Percentiles rank a stretch among this genome's conserved stretches.
phyloP scores from a whole-genome alignment of 1,140 invertebrate genomes.

The Pseudoatta argentina region DNA sequence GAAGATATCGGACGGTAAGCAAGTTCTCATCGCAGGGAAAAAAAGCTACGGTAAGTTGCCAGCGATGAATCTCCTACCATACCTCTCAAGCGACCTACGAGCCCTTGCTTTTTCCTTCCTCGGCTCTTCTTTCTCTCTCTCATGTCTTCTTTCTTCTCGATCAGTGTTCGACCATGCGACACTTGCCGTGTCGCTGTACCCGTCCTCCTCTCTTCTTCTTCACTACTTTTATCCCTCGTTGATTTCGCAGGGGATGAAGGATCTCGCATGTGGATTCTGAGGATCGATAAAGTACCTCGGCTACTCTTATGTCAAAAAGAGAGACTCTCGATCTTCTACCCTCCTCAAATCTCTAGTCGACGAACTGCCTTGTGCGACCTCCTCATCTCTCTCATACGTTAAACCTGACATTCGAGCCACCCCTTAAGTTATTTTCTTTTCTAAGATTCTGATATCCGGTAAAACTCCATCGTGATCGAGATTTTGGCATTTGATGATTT shows the following conservation, averaged over 20 bases:
- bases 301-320: conserved; percentile 37
- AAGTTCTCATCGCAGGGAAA: conserved; percentile 51
- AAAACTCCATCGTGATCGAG: background rate
- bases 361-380: background rate
- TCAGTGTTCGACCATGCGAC: conserved; percentile 23
- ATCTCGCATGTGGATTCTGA: conserved; percentile 54
- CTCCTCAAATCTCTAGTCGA: conserved; percentile 29
- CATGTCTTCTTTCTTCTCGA: conserved; percentile 9
- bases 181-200: conserved; percentile 29
- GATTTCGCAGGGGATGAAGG: conserved; percentile 34
- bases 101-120: background rate
- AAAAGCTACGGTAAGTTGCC: conserved; percentile 63
- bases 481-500: conserved; percentile 27
- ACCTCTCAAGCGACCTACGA: conserved; percentile 20
- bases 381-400: conserved; percentile 27
- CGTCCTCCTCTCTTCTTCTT: conserved; percentile 16
- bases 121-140: background rate
- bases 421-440: conserved; percentile 15
- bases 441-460: background rate
- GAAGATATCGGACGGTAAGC: conserved; percentile 62
- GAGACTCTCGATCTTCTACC: conserved; percentile 35
- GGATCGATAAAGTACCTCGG: conserved; percentile 36
- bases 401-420: conserved; percentile 6
- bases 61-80: conserved; percentile 42
- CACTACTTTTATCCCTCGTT: background rate